Conservation (phyloP, 2,888 invertebrate species). For the Metallyticus violacea region DNA sequence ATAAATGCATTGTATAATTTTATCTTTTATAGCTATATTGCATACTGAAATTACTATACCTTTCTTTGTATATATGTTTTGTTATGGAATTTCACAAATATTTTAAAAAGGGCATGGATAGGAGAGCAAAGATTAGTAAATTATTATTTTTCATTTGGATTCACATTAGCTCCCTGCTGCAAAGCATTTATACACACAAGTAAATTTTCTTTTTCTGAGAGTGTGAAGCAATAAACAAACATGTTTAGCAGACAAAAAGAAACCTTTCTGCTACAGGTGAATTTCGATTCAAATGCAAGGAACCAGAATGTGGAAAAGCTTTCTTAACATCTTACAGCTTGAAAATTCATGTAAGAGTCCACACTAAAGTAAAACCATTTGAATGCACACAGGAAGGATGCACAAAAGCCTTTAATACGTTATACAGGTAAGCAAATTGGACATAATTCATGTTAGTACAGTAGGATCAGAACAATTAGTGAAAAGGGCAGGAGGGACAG, state of each 20-base stretch:
- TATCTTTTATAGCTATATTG: too few relatives aligned
- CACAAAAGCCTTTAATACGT: slow-evolving; percentile 90
- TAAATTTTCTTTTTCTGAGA: neutral
- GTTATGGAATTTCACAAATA: too few relatives aligned
- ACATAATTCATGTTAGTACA: too few relatives aligned
- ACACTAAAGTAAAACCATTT: slow-evolving; percentile 90
- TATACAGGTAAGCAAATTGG: slow-evolving; percentile 75
- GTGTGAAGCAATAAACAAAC: neutral
- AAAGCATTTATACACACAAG: neutral
- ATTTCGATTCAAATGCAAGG: slow-evolving; percentile 87
- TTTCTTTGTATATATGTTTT: too few relatives aligned
- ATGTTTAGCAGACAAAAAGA: neutral
- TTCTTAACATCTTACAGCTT: slow-evolving; percentile 93
- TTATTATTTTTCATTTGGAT: too few relatives aligned
- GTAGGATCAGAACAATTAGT: too few relatives aligned
- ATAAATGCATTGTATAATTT: too few relatives aligned
- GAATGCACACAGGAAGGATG: slow-evolving; percentile 79
- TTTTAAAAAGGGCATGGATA: too few relatives aligned
- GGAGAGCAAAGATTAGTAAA: too few relatives aligned
- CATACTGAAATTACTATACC: too few relatives aligned
- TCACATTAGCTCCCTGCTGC: neutral
- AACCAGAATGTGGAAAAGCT: slow-evolving; percentile 84
- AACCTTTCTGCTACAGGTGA: slow-evolving; percentile 66
- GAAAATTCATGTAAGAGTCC: slow-evolving; percentile 90
- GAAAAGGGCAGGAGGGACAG: too few relatives aligned